Base-by-base conservation (phyloP, 2,888 invertebrate genomes). In the Papilio gigon region DNA sequence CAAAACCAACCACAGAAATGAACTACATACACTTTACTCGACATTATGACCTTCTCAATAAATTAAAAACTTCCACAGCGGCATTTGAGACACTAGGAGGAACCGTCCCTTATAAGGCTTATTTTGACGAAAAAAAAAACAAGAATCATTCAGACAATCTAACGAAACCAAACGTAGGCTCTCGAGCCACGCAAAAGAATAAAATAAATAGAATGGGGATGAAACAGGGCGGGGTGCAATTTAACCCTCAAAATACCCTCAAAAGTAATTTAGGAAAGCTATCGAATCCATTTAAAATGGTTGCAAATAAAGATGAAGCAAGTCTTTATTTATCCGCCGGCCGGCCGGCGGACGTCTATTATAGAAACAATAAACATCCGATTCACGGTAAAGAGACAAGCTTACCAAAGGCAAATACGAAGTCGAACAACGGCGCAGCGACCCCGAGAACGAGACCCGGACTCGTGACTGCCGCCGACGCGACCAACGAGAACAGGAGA, bases 401-500 rank as follows among this genome's bases (percentile, higher is more conserved):
- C 30, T 30, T 12, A 60, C 12, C 12, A 37, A 35, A 22, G 27
- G 17, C 11, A 6, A 42, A 42, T 14, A 9, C 20, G 20, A 67
- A 14, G 44, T 17, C 20, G 8, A 12, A 20, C 14, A 25, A 61
- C 20, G 17, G 33, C 40, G 14, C 9, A 30, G 40, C 37, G 53
- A 53, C 50, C 22, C 37, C 8, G 3, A 53, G 11, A 56, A 27
- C n/a, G 11, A 60, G 27, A 25, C 47, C 22, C 4, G 64, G 60
- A 17, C 53, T 68, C 22, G 35, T 35, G 8, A 30, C 50, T 0
- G 60, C 17, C 25, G 60, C 56, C 0, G 60, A 22, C 25, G 60
- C 56, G 8, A 70, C 65, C 8, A 65, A 67, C 64, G 67, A 67
- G 47, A 56, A 47, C 3, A 73, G 72, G 67, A 30, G 40, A 37